Conservation (phyloP, 2,113 vertebrate species). For the Meleagris gallopavo region DNA sequence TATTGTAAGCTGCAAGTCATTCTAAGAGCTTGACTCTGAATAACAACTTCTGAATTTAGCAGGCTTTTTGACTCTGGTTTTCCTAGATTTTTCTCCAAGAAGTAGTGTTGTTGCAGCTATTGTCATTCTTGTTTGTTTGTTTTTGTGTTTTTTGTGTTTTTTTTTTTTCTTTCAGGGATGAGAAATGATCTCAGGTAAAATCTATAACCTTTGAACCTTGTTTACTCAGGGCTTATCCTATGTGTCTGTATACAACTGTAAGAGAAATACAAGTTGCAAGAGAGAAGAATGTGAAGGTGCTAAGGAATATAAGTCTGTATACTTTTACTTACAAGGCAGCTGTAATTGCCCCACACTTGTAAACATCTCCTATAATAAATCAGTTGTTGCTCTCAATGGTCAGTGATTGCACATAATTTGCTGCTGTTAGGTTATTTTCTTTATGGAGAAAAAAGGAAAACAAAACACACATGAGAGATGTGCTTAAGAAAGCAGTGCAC, state of each 20-base stretch:
- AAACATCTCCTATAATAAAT: conserved; percentile 27
- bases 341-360: conserved; percentile 15
- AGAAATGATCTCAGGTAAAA: not conserved
- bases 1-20: not conserved
- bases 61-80: not conserved
- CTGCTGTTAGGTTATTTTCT: not conserved
- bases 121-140: not conserved
- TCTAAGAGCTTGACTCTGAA: not conserved
- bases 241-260: not conserved
- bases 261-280: not conserved
- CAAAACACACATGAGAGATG: not conserved
- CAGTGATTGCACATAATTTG: conserved; percentile 11
- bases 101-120: not conserved
- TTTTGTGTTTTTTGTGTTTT: no score
- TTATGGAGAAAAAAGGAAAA: not conserved
- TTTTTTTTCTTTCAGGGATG: not conserved
- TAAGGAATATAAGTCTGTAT: not conserved
- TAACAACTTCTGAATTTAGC: not conserved
- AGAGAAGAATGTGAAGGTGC: not conserved
- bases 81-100: not conserved
- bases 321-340: not conserved
- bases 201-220: not conserved
- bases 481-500: not conserved
- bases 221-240: not conserved
- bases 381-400: conserved; percentile 36